Percentiles rank a stretch among this genome's conserved stretches.
Evolutionary conservation across 2,888 invertebrate species (phyloP).

Genomic region (Podotricha telesiphe): DNA sequence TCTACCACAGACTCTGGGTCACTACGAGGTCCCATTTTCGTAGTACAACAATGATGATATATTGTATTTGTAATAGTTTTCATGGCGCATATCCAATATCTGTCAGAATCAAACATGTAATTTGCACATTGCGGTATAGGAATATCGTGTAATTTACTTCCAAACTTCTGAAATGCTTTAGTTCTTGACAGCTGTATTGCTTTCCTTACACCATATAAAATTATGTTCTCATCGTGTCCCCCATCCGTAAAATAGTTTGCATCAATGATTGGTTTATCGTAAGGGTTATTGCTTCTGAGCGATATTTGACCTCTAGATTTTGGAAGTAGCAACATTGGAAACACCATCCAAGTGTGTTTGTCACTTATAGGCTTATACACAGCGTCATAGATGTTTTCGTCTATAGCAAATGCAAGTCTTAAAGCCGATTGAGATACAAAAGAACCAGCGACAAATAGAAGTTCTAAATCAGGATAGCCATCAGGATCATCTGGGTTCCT

Average conservation of each 20-base stretch:
- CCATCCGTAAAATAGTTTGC: slow-evolving; percentile 86
- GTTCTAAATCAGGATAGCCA: slow-evolving; percentile 84
- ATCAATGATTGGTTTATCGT: slow-evolving; percentile 85
- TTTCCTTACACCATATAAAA: slow-evolving; percentile 74
- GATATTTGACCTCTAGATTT: slow-evolving; percentile 84
- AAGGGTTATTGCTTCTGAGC: slow-evolving; percentile 86
- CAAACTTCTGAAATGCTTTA: slow-evolving; percentile 77
- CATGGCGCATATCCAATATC: slow-evolving; percentile 88
- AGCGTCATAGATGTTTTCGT: slow-evolving; percentile 72
- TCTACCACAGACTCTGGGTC: slow-evolving; percentile 82
- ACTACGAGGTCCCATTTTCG: slow-evolving; percentile 77
- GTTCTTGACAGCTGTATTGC: slow-evolving; percentile 74
- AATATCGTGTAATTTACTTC: slow-evolving; percentile 79
- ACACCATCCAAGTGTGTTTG: slow-evolving; percentile 79
- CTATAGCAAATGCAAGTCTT: slow-evolving; percentile 62
- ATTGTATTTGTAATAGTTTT: slow-evolving; percentile 79
- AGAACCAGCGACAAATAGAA: slow-evolving; percentile 81
- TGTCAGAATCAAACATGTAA: slow-evolving; percentile 81
- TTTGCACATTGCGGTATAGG: slow-evolving; percentile 83
- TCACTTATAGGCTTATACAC: slow-evolving; percentile 69
- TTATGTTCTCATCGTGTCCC: slow-evolving; percentile 81
- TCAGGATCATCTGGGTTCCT: slow-evolving; percentile 66
- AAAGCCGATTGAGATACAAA: slow-evolving; percentile 67
- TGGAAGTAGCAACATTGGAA: slow-evolving; percentile 86
- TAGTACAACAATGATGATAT: slow-evolving; percentile 82